Conservation (phyloP, 2,113 vertebrate genomes). For the Siniperca knerii region DNA sequence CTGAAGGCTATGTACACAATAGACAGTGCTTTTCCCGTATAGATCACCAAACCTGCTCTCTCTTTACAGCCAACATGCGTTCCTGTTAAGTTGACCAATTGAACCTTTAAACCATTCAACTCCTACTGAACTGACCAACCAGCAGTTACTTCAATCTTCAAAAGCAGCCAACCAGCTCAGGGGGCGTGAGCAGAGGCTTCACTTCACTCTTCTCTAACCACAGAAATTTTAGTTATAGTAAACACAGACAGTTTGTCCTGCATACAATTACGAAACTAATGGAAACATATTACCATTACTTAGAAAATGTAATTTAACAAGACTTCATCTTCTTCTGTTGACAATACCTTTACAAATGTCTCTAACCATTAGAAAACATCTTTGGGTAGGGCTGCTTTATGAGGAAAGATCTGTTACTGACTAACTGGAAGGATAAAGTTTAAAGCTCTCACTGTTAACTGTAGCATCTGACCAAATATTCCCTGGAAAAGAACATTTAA, state of each 20-base stretch:
- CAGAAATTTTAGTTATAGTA: neutral
- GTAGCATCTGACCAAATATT: neutral
- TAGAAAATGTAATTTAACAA: neutral
- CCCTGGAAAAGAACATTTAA: neutral
- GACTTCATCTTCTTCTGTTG: neutral
- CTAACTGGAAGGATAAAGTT: neutral
- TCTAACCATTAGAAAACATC: neutral
- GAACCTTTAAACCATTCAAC: slow-evolving; percentile 27
- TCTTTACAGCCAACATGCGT: neutral
- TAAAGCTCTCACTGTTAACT: neutral
- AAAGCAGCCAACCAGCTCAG: slow-evolving; percentile 60
- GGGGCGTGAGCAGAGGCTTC: slow-evolving; percentile 52
- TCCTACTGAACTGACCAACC: slow-evolving; percentile 68
- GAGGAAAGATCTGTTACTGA: neutral
- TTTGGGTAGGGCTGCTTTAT: neutral
- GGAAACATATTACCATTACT: neutral
- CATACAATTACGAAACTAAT: neutral
- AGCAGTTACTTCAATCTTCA: slow-evolving; percentile 19
- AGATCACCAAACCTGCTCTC: neutral
- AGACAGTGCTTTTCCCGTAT: neutral
- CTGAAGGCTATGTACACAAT: neutral
- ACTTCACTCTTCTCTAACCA: neutral
- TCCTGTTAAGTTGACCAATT: slow-evolving; percentile 3
- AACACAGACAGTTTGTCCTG: neutral
- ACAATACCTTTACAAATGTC: neutral